Evolutionary conservation across 2,888 invertebrate species (phyloP).

Genomic region (Trissonchulus latispiculum): DNA sequence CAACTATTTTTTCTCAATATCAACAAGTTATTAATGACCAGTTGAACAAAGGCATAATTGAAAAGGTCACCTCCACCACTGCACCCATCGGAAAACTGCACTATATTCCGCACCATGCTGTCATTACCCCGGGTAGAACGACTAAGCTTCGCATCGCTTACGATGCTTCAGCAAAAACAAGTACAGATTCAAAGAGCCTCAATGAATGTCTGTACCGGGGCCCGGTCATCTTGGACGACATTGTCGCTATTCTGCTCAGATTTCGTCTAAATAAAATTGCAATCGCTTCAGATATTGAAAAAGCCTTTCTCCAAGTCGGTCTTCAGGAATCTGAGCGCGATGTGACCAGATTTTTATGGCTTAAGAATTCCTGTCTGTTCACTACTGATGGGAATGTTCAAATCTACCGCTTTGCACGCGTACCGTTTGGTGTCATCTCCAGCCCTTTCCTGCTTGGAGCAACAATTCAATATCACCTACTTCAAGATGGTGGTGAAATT

Average conservation of each 20-base stretch:
- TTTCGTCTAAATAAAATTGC: conserved; percentile 13
- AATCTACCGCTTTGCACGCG: conserved; percentile 23
- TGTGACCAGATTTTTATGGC: conserved; percentile 26
- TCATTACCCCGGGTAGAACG: too few relatives aligned
- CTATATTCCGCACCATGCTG: too few relatives aligned
- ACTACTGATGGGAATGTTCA: conserved; percentile 21
- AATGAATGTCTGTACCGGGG: conserved; percentile 29
- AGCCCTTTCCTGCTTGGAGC: conserved; percentile 27
- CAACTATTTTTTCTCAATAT: conserved; percentile 29
- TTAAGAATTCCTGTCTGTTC: neutral
- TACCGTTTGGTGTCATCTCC: conserved; percentile 27
- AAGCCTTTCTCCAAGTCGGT: conserved; percentile 27
- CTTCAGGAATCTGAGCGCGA: conserved; percentile 25
- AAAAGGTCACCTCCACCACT: conserved; percentile 23
- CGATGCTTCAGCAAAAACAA: conserved; percentile 26
- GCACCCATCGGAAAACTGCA: too few relatives aligned
- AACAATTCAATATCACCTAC: conserved; percentile 25
- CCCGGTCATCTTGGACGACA: conserved; percentile 24
- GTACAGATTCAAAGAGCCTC: conserved; percentile 20
- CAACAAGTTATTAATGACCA: too few relatives aligned
- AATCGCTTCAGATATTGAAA: conserved; percentile 26
- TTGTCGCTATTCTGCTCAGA: conserved; percentile 26
- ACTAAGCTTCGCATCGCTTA: conserved; percentile 31
- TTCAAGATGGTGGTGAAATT: neutral
- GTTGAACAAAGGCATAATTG: too few relatives aligned